Conservation (phyloP, 2,888 invertebrate species). For the Polyommatus iphigenia region DNA sequence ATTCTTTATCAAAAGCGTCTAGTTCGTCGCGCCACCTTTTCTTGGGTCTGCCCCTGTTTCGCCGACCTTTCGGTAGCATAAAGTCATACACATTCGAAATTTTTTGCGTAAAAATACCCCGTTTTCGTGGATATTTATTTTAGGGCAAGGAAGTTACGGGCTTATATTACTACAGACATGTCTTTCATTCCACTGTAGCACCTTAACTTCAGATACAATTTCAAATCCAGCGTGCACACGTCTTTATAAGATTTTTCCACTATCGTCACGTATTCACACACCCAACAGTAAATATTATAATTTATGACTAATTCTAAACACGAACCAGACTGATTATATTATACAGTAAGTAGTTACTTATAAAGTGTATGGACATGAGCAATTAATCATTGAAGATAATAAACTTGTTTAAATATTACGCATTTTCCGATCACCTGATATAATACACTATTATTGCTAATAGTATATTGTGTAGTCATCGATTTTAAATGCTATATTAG, state of each 20-base stretch:
- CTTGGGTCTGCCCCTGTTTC: too few relatives aligned
- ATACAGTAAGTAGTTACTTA: not conserved
- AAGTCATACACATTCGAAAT: too few relatives aligned
- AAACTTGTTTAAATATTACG: slow-evolving; percentile 10
- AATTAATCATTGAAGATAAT: slow-evolving; percentile 17
- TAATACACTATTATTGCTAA: not conserved
- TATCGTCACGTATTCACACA: slow-evolving; percentile 22
- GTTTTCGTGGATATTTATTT: too few relatives aligned
- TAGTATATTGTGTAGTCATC: not conserved
- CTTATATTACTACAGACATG: too few relatives aligned
- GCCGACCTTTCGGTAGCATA: too few relatives aligned
- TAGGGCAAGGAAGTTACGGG: too few relatives aligned
- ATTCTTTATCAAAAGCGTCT: too few relatives aligned
- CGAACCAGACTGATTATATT: slow-evolving; percentile 15
- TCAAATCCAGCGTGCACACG: not conserved
- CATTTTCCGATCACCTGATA: not conserved
- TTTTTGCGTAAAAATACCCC: too few relatives aligned
- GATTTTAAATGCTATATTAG: not conserved
- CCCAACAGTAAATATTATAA: slow-evolving; percentile 1
- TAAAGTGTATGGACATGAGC: slow-evolving; percentile 5
- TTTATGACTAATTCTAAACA: not conserved
- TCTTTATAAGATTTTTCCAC: not conserved
- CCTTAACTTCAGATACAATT: not conserved
- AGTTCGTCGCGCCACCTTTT: too few relatives aligned
- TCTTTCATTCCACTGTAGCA: not conserved